Evolutionary conservation across 2,797 vertebrate genomes (phyloP), one percentile per base, ranked within the genome.

Genomic region (Girardinus metallicus): DNA sequence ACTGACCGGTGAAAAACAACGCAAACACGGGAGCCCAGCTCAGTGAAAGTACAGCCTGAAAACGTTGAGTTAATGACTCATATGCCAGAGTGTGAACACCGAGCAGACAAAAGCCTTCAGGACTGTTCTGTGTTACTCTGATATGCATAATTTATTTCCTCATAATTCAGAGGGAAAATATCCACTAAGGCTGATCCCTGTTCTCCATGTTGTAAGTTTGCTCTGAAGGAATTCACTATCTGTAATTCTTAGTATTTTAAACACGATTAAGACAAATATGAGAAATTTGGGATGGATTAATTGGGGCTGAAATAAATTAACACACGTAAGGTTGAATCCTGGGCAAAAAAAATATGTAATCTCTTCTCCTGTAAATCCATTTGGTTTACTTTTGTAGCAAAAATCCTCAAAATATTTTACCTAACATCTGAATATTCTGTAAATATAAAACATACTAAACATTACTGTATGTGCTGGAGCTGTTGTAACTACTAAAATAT

Each of bases 81-180:
- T 71, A 44, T 18, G 68, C 53, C 74, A 29, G 23, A 68, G 60
- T 39, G 75, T 68, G 75, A 76, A 76, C 31, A 66, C 44, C 44
- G 31, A 66, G 43, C 21, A 47, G 44, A 76, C 60, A 66, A 76
- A 64, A 66, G 43, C 60, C 62, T 64, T 23, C 60, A n/a, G 62
- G 75, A 51, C 31, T n/a, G 44, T 34, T 66, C 62, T 68, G 74
- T 55, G n/a, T 43, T 60, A 55, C 39, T 68, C 36, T 39, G 62
- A 77, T 77, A 39, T 68, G 23, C 62, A 39, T 68, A 68, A 51
- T 77, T 49, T 68, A 77, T n/a, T 71, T 71, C 15, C 18, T 77
- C 47, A 41, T 26, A 53, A 51, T 47, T 66, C 66, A 34, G 2
- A 68, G 51, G 18, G 34, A 55, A 57, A 57, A 39, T 16, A 41